Evolutionary conservation across 2,888 invertebrate genomes (phyloP), one percentile per base, ranked within the genome.

Genomic region (Tenodera sinensis): DNA sequence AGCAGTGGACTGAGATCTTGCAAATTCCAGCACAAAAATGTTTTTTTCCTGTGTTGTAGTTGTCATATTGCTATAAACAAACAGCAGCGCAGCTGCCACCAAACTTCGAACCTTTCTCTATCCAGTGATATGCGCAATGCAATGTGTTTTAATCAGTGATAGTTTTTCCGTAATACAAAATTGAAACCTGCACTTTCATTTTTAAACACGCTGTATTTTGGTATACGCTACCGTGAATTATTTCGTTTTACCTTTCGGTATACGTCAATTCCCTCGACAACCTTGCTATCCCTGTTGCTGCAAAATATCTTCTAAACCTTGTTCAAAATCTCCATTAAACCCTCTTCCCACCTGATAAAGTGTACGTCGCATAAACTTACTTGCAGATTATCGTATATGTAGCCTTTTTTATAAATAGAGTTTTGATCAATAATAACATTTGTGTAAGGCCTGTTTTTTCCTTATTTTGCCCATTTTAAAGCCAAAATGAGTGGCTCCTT

Each of bases 401-500:
- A 83, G 82, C 85, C 85, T 85, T 88, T 88, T 88, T 87, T 87
- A 30, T 27, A 83, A 82, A 34, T 87, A 87, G 87, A 30, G 82
- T 30, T 28, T 34, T 87, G 87, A 87, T 87, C 81, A 82, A n/a
- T 47, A n/a, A 30, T 28, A 82, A 85, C 15, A 85, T 88, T 71
- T 84, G 47, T 84, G 84, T 84, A 84, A 34, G 88, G 84, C 88
- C 88, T 88, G 84, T n/a, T 82, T 71, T 81, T 89, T 85, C 54
- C 85, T 88, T 89, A 87, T 89, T 88, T 89, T 89, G 88, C 91
- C 90, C 91, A 91, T 83, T 89, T 91, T 90, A 90, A 88, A 91
- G 88, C 90, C 90, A 91, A 91, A 91, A 90, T 89, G 88, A 90
- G 91, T 92, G 94, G 94, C 94, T 94, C 93, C 93, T 93, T 93